Evolutionary conservation across 2,113 vertebrate species (phyloP).

Genomic region (Manacus vitellinus): DNA sequence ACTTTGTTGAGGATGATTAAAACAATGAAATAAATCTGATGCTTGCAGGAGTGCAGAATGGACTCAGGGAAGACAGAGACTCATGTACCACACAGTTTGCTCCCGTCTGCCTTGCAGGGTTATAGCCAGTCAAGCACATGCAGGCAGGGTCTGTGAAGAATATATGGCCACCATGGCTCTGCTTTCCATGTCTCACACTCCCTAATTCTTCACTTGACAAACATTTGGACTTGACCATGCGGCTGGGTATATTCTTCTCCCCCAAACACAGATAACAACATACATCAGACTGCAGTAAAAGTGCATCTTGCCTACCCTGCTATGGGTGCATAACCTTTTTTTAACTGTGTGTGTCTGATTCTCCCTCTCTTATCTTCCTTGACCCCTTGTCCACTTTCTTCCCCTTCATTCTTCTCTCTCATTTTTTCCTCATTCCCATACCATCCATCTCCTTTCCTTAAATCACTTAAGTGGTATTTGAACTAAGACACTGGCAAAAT

Average conservation of each 20-base stretch:
- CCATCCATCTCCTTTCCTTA: neutral
- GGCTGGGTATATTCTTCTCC: neutral
- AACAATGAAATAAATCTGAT: neutral
- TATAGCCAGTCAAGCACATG: neutral
- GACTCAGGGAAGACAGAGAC: neutral
- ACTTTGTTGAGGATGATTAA: neutral
- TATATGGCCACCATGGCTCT: neutral
- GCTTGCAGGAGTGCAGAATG: neutral
- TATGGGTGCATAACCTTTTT: neutral
- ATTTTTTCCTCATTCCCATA: neutral
- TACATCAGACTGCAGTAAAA: neutral
- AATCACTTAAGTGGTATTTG: neutral
- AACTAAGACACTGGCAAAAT: neutral
- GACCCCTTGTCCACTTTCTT: neutral
- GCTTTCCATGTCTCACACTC: neutral
- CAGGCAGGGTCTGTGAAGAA: neutral
- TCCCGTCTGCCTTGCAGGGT: neutral
- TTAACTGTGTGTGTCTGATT: neutral
- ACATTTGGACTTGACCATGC: neutral
- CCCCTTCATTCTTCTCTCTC: neutral
- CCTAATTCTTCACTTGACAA: neutral
- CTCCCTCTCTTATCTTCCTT: neutral
- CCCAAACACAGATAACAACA: neutral
- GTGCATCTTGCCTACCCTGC: neutral
- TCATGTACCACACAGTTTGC: neutral